These are phyloP conservation scores for Griposia aprilina DNA, from an alignment of 2,888 invertebrate genomes.

Conservation along the genomic window DNA sequence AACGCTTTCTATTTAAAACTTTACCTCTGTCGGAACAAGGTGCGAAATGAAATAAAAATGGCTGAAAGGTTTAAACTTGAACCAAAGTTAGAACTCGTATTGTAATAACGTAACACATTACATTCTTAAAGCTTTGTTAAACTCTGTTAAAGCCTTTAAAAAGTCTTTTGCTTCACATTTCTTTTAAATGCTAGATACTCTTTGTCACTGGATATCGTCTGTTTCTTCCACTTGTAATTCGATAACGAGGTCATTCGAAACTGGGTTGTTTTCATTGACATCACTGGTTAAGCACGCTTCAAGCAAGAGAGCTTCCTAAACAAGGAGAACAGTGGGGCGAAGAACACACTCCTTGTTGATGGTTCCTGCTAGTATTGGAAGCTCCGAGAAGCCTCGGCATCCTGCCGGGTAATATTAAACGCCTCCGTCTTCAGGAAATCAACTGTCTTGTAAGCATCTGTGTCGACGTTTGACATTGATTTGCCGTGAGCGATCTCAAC, in stretches of 20 bases:
- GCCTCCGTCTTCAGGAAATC: slow-evolving; percentile 98
- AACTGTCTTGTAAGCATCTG: slow-evolving; percentile 95
- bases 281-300: slow-evolving; percentile 16
- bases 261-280: background rate
- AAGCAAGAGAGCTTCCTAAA: background rate
- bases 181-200: slow-evolving; percentile 24
- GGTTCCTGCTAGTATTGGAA: slow-evolving; percentile 54
- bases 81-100: background rate
- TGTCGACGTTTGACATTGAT: slow-evolving; percentile 75
- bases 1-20: background rate
- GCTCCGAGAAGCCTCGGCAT: slow-evolving; percentile 93
- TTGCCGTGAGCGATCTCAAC: slow-evolving; percentile 76
- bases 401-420: slow-evolving; percentile 96
- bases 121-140: slow-evolving; percentile 38
- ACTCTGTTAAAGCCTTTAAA: slow-evolving; percentile 31
- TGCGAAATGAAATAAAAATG: background rate
- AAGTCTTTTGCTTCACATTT: slow-evolving; percentile 28
- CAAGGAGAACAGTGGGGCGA: background rate
- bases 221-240: slow-evolving; percentile 10
- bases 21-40: background rate
- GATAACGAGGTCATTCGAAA: background rate
- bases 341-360: background rate
- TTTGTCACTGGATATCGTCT: slow-evolving; percentile 19
- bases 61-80: background rate
- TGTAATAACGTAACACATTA: slow-evolving; percentile 16